These are phyloP conservation scores for Lophotriccus pileatus DNA, from an alignment of 2,797 vertebrate genomes.

Conservation along the genomic window DNA sequence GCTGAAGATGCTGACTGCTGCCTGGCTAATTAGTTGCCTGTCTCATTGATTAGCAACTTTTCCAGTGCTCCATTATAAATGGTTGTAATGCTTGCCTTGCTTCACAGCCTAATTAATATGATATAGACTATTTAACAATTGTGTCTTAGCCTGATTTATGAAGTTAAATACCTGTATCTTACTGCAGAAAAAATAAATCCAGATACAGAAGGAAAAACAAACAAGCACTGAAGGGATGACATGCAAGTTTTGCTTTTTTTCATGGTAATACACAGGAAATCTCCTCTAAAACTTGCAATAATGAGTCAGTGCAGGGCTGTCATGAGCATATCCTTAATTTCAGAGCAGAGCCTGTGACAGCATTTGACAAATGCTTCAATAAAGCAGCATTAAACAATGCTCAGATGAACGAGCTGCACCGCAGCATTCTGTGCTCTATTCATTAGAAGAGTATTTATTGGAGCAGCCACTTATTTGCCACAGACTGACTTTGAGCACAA, in stretches of 20 bases:
- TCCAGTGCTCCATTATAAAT: conserved; percentile 50
- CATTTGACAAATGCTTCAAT: conserved; percentile 43
- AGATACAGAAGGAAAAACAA: background rate
- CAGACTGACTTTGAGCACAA: background rate
- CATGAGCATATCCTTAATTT: conserved; percentile 7
- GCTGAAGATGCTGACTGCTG: conserved; percentile 62
- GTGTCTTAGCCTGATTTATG: conserved; percentile 44
- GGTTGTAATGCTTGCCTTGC: conserved; percentile 38
- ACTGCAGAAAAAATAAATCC: conserved; percentile 1
- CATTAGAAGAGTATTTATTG: background rate
- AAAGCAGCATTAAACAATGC: conserved; percentile 1
- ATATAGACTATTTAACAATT: conserved; percentile 55
- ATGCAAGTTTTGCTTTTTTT: background rate
- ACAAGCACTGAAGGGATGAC: background rate
- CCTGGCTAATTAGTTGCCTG: conserved; percentile 71
- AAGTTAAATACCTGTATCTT: conserved; percentile 6
- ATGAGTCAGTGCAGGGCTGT: background rate
- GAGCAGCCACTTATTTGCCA: background rate
- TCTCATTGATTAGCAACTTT: conserved; percentile 71
- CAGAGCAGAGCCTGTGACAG: background rate
- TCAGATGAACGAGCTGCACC: background rate
- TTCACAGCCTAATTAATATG: conserved; percentile 67
- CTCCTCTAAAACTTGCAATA: background rate
- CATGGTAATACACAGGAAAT: background rate
- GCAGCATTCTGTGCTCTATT: background rate